Percentiles rank a stretch among this genome's conserved stretches.
These are phyloP conservation scores for Lamellibrachia columna DNA, from an alignment of 2,888 invertebrate species.

Conservation along the genomic window DNA sequence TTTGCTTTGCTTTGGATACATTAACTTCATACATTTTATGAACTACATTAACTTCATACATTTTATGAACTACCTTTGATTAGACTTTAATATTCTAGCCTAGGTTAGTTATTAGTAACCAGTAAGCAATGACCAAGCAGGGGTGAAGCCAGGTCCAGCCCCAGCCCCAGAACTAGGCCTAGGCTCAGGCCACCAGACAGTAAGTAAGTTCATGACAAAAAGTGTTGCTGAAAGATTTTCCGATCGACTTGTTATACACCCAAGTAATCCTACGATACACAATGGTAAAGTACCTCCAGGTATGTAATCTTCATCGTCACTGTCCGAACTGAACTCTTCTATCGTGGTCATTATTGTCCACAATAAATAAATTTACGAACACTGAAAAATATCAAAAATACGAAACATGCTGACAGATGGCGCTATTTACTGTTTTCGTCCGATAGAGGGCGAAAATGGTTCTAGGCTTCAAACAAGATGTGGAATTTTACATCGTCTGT, in stretches of 20 bases:
- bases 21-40: no score
- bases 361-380: not conserved
- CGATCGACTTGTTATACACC: not conserved
- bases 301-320: conserved; percentile 56
- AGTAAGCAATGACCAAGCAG: no score
- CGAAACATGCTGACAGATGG: not conserved
- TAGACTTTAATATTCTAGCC: no score
- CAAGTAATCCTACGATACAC: not conserved
- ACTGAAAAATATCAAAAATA: not conserved
- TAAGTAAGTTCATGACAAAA: not conserved
- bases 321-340: conserved; percentile 53
- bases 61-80: no score
- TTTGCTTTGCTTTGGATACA: no score
- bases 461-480: not conserved
- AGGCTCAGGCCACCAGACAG: not conserved
- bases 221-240: not conserved
- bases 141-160: no score
- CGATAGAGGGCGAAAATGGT: not conserved
- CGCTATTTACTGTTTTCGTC: not conserved
- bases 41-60: no score
- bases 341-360: conserved; percentile 49
- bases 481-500: conserved; percentile 6
- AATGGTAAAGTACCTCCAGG: conserved; percentile 48
- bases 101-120: no score
- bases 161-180: no score